Evolutionary conservation across 2,888 invertebrate species (phyloP), one percentile per base, ranked within the genome.

Genomic region (Melanostoma scalare): DNA sequence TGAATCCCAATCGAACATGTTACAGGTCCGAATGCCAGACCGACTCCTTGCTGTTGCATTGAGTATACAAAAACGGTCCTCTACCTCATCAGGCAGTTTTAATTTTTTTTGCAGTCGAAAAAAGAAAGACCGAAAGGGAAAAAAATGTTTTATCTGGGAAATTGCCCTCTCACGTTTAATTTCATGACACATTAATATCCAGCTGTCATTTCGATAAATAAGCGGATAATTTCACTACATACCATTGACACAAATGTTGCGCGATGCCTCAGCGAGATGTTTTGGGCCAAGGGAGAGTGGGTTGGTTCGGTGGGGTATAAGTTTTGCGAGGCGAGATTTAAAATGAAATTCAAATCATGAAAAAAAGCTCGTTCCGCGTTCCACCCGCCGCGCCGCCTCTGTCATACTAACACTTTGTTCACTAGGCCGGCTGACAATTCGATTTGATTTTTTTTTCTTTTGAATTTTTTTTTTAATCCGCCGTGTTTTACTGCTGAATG

Each of bases 181-280:
- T 86, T 86, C 86, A 85, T 86, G 86, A 86, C 86, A 85, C 86
- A 86, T 86, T 86, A 86, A 86, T 86, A 86, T 86, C 85, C 85
- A 85, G 86, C 86, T 85, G 86, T 86, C 86, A 86, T 85, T 86
- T 79, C 86, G 86, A 86, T 86, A 86, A 86, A 86, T 86, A 86
- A 86, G 86, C 86, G 85, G 82, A 85, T 86, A 86, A 86, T 86
- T 86, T 85, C 74, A 65, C 84, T 79, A 79, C 79, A 84, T 72
- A 74, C 84, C 84, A 84, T 84, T 84, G 84, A 78, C 84, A 84
- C 84, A 78, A 74, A 84, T 84, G 78, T 69, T 69, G 71, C 55
- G 63, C 53, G 81, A 61, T 68, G 67, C 35, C 38, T 36, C 55
- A 46, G 52, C 56, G 56, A 36, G 56, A 36, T 58, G 58, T 30